These are phyloP conservation scores for Sylvilagus floridanus DNA, from an alignment of 2,797 vertebrate species.

Conservation along the genomic window DNA sequence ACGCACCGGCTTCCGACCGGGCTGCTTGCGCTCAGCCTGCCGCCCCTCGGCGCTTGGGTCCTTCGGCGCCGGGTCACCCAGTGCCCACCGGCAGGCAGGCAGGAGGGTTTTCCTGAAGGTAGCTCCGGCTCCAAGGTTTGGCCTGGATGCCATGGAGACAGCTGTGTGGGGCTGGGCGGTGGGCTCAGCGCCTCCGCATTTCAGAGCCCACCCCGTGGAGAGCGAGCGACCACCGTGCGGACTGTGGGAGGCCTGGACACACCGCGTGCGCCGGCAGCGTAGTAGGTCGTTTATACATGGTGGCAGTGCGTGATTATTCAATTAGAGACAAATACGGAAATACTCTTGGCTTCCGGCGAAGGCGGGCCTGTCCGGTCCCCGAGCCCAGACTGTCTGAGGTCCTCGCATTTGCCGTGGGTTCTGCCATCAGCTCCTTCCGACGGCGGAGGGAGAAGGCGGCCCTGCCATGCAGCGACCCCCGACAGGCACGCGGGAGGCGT, in stretches of 20 bases:
- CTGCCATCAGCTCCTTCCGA: neutral
- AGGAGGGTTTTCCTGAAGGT: neutral
- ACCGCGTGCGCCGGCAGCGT: neutral
- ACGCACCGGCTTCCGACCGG: neutral
- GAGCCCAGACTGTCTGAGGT: neutral
- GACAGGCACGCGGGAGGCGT: too few relatives aligned
- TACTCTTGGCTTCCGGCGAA: neutral
- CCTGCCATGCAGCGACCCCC: too few relatives aligned
- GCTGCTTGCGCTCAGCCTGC: neutral
- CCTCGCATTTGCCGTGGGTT: slow-evolving; percentile 8
- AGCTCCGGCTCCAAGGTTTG: neutral
- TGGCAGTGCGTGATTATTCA: neutral
- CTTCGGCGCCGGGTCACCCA: neutral
- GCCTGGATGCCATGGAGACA: neutral
- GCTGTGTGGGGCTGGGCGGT: neutral
- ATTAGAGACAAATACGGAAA: neutral
- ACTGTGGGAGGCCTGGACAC: neutral
- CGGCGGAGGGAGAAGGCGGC: neutral
- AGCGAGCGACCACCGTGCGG: neutral
- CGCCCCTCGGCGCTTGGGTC: neutral
- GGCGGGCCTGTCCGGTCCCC: neutral
- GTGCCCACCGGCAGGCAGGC: too few relatives aligned
- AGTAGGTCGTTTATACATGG: neutral
- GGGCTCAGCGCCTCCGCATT: neutral
- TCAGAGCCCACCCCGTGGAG: neutral